These are phyloP conservation scores for Osmoderma eremita DNA, from an alignment of 2,888 invertebrate genomes.

Conservation along the genomic window DNA sequence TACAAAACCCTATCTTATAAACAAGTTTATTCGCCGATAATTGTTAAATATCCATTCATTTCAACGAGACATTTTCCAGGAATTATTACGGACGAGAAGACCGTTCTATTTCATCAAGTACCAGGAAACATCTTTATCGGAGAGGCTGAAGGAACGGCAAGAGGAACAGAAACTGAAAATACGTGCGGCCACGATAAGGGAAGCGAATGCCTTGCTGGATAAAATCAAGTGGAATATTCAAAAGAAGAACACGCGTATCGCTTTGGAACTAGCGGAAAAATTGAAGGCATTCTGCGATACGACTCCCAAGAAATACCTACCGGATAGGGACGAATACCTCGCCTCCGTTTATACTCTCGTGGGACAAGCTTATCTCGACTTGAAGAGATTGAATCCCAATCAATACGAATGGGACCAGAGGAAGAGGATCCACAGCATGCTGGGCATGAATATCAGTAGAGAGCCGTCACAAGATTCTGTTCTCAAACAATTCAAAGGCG, in stretches of 20 bases:
- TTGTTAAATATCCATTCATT: neutral
- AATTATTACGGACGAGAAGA: constrained; percentile 61
- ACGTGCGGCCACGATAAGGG: constrained; percentile 57
- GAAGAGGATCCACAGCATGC: constrained; percentile 56
- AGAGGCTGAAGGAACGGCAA: constrained; percentile 55
- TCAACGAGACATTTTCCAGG: constrained; percentile 50
- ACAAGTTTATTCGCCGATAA: constrained; percentile 53
- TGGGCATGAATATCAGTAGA: constrained; percentile 56
- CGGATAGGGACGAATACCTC: constrained; percentile 60
- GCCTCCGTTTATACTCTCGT: constrained; percentile 61
- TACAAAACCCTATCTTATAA: constrained; percentile 58
- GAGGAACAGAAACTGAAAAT: constrained; percentile 55
- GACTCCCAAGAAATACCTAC: constrained; percentile 60
- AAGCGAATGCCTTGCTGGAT: constrained; percentile 60
- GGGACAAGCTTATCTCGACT: constrained; percentile 61
- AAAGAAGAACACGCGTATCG: constrained; percentile 46
- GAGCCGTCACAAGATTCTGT: constrained; percentile 60
- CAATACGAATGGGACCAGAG: constrained; percentile 53
- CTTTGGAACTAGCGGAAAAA: constrained; percentile 59
- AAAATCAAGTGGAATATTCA: constrained; percentile 57
- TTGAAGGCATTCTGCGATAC: constrained; percentile 62
- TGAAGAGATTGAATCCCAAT: constrained; percentile 59
- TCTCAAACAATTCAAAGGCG: constrained; percentile 55
- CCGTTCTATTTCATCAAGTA: constrained; percentile 64
- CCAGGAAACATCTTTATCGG: constrained; percentile 56